These are phyloP conservation scores for Oconnorella tubifera DNA, from an alignment of 2,888 invertebrate genomes.

Conservation along the genomic window DNA sequence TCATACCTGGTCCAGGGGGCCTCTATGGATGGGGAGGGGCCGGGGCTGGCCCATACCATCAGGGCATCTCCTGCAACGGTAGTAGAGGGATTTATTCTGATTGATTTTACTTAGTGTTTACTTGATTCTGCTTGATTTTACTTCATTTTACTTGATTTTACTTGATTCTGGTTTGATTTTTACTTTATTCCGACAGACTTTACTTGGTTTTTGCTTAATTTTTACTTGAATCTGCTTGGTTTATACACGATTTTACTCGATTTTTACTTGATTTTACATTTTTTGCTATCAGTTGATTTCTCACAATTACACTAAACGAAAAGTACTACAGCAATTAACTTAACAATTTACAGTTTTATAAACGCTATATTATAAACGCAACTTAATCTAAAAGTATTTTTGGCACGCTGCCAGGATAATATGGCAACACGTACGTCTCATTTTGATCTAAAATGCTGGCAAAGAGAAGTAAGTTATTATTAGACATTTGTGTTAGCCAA, in stretches of 20 bases:
- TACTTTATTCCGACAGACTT: neutral
- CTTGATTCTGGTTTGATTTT: neutral
- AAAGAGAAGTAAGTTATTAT: slow-evolving; percentile 39
- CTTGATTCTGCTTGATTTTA: neutral
- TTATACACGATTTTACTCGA: too few species aligned
- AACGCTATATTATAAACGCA: too few species aligned
- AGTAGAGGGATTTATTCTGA: slow-evolving; percentile 59
- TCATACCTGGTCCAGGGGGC: slow-evolving; percentile 67
- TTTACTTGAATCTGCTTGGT: too few species aligned
- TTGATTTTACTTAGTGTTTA: neutral
- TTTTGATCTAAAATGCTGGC: slow-evolving; percentile 39
- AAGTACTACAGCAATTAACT: too few species aligned
- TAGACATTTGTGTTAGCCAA: too few species aligned
- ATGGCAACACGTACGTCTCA: slow-evolving; percentile 32
- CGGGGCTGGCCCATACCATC: slow-evolving; percentile 71
- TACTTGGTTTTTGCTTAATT: neutral
- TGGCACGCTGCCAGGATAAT: too few species aligned
- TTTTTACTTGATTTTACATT: too few species aligned
- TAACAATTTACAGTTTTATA: too few species aligned
- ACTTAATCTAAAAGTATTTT: too few species aligned
- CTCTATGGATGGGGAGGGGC: slow-evolving; percentile 60
- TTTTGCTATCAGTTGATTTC: too few species aligned
- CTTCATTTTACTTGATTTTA: slow-evolving; percentile 6
- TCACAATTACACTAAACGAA: too few species aligned
- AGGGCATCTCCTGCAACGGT: slow-evolving; percentile 87